These are phyloP conservation scores for Dorcus parallelipipedus DNA, from an alignment of 2,888 invertebrate genomes.

Conservation along the genomic window DNA sequence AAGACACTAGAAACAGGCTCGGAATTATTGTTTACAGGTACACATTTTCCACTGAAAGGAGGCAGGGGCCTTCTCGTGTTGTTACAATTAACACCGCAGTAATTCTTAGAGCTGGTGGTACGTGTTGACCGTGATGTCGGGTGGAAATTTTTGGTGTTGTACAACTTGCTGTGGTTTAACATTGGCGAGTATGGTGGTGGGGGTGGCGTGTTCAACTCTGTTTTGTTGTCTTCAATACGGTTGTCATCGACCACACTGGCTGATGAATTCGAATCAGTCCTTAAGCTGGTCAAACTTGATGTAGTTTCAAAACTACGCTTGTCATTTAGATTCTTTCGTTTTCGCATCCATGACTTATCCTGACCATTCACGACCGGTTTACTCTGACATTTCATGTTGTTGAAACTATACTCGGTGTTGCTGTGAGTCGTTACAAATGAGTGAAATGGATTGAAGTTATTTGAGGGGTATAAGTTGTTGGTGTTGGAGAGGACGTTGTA, in stretches of 20 bases:
- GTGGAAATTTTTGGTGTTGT: conserved; percentile 25
- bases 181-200: conserved; percentile 20
- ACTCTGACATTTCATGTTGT: neutral
- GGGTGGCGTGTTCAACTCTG: conserved; percentile 18
- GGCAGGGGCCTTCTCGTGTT: neutral
- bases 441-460: neutral
- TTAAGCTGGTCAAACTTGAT: conserved; percentile 32
- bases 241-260: conserved; percentile 31
- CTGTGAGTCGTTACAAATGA: neutral
- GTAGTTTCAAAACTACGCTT: conserved; percentile 22
- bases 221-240: conserved; percentile 15
- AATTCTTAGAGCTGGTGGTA: neutral
- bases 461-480: conserved; percentile 3
- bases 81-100: conserved; percentile 1
- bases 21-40: conserved; percentile 11
- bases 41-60: neutral
- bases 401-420: neutral
- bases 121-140: conserved; percentile 9
- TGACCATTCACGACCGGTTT: neutral
- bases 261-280: conserved; percentile 40
- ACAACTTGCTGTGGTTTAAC: conserved; percentile 12
- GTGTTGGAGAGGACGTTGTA: conserved; percentile 4
- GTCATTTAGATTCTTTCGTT: conserved; percentile 2
- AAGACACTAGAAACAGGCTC: conserved; percentile 9
- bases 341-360: conserved; percentile 2